These are phyloP conservation scores for Ricordea florida DNA, from an alignment of 92 coral and sea anemone genomes.

Conservation along the genomic window DNA sequence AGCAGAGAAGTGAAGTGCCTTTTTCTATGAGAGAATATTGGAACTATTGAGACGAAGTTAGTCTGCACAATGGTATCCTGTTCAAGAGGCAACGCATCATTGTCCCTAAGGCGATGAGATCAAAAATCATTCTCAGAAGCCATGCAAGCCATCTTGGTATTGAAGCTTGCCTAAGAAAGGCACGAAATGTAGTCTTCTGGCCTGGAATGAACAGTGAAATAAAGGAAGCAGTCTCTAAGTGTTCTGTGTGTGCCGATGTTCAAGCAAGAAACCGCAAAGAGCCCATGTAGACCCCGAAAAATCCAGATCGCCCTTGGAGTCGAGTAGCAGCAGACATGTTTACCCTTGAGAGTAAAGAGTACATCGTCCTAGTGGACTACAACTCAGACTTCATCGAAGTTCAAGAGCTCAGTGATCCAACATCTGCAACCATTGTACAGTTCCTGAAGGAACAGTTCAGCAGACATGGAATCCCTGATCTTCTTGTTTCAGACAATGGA, in stretches of 20 bases:
- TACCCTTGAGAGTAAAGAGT: not conserved
- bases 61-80: constrained; percentile 15
- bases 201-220: constrained; percentile 55
- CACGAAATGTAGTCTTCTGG: constrained; percentile 54
- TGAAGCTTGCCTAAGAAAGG: constrained; percentile 59
- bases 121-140: constrained; percentile 9
- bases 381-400: constrained; percentile 35
- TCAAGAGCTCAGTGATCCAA: constrained; percentile 9
- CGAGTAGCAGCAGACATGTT: constrained; percentile 24
- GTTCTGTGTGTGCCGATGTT: constrained; percentile 35
- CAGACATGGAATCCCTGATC: constrained; percentile 48
- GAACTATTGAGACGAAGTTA: constrained; percentile 24
- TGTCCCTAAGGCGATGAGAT: constrained; percentile 24
- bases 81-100: constrained; percentile 18
- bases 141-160: constrained; percentile 45
- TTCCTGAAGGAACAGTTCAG: constrained; percentile 55
- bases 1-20: constrained; percentile 12
- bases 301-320: constrained; percentile 56
- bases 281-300: constrained; percentile 12
- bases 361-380: not conserved
- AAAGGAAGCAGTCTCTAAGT: constrained; percentile 25
- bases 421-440: constrained; percentile 14
- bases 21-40: constrained; percentile 23
- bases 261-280: constrained; percentile 20
- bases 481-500: constrained; percentile 43